Evolutionary conservation across 2,797 vertebrate genomes (phyloP), one percentile per base, ranked within the genome.

Genomic region (Brachyrhaphis roseni): DNA sequence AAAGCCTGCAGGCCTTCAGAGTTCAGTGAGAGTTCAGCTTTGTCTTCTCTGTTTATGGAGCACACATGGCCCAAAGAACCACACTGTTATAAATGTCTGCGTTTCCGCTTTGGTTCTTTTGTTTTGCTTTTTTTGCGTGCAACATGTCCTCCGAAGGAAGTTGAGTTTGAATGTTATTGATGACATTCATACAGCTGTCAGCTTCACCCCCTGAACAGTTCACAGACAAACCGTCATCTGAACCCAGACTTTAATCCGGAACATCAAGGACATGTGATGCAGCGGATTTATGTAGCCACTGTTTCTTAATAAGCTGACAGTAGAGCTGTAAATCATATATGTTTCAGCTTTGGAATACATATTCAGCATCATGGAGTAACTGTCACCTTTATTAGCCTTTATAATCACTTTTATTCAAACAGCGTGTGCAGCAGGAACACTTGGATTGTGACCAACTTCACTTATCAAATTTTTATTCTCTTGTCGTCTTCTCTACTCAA

Each of bases 261-360:
- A 91, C 82, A 86, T 91, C 84, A 88, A 85, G 81, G 86, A 74
- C 15, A 2, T 77, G 72, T 55, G 51, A 81, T 82, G 57, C 81
- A 83, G 66, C 39, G 86, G 90, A 92, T 90, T 83, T 88, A 90
- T 86, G 73, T 18, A 1, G 1, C 82, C 79, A 28, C 72, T 2
- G 28, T 51, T 70, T 81, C 18, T 20, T 64, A 82, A 79, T 78
- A 11, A 82, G 71, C 41, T 47, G 39, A 36, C 64, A 74, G 76
- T 43, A 53, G 51, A 45, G 46, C 39, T 70, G 77, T 86, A 64
- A 86, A 90, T 91, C 86, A 75, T 31, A 26, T 18, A 36, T 45
- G 68, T 62, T 46, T 51, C 26, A 51, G 39, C 49, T 76, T 49
- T 80, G 59, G 55, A 51, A 57, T 86, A 74, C 72, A 39, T 72